phyloP scores from a whole-genome alignment of 2,888 invertebrate genomes.

The Polydrusus cervinus region DNA sequence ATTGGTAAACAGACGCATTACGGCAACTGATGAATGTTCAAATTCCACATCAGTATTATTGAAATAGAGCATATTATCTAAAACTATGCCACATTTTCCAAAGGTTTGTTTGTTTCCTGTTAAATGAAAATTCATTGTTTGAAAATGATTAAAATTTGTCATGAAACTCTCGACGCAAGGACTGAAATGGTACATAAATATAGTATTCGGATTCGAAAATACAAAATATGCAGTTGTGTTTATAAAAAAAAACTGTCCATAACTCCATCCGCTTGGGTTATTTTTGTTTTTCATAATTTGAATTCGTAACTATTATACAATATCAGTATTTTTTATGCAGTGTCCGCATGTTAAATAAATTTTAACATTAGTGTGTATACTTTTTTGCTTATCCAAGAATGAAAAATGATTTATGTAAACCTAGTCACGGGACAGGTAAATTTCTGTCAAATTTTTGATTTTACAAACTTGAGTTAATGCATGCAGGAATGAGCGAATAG shows the following conservation, averaged over 20 bases:
- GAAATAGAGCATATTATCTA: background rate
- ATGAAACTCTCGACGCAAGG: background rate
- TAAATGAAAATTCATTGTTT: slow-evolving; percentile 7
- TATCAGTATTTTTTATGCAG: no score
- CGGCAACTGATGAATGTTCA: background rate
- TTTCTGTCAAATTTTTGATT: no score
- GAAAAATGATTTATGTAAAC: no score
- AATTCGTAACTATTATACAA: no score
- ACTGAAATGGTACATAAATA: slow-evolving; percentile 1
- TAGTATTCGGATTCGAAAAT: background rate
- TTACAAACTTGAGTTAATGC: no score
- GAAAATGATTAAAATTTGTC: slow-evolving; percentile 4
- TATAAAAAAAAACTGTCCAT: background rate
- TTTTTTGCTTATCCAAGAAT: no score
- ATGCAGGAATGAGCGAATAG: no score
- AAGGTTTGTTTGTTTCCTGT: background rate
- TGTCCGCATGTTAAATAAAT: no score
- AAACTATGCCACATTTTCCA: slow-evolving; percentile 11
- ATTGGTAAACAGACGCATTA: background rate
- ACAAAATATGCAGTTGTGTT: background rate
- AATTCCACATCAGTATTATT: background rate
- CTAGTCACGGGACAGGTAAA: no score
- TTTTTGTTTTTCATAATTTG: no score
- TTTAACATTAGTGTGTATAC: no score
- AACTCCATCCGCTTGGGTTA: no score